A percentile compares a stretch with the other conserved stretches of the same genome.
Evolutionary conservation across 2,797 vertebrate species (phyloP).

Genomic region (Avahi laniger): DNA sequence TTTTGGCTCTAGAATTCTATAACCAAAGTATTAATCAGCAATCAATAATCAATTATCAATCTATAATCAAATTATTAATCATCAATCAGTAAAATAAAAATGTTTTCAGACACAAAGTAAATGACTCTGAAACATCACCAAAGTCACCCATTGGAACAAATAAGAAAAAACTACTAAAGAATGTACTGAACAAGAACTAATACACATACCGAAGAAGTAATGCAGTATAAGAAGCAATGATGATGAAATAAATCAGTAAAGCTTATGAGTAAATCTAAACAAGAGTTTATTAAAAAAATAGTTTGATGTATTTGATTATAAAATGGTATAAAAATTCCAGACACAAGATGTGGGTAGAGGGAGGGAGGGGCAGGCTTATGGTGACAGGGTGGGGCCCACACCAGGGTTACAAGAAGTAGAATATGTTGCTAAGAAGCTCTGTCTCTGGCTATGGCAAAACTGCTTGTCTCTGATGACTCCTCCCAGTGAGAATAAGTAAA

Average conservation of each 20-base stretch:
- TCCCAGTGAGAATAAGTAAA: neutral
- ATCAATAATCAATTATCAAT: neutral
- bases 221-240: neutral
- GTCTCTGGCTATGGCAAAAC: neutral
- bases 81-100: neutral
- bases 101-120: neutral
- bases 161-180: neutral
- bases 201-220: neutral
- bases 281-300: neutral
- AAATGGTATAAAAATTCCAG: neutral
- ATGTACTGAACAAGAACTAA: neutral
- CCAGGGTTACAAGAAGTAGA: too few relatives aligned
- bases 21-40: neutral
- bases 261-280: neutral
- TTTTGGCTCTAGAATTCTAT: neutral
- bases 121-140: neutral
- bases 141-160: neutral
- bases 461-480: neutral
- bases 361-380: neutral
- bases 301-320: neutral
- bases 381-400: neutral
- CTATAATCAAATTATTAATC: neutral
- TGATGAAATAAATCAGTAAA: neutral
- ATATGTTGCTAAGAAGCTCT: neutral
- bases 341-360: accelerated